Evolutionary conservation across 2,113 vertebrate genomes (phyloP).

Genomic region (Proterorhinus semilunaris): DNA sequence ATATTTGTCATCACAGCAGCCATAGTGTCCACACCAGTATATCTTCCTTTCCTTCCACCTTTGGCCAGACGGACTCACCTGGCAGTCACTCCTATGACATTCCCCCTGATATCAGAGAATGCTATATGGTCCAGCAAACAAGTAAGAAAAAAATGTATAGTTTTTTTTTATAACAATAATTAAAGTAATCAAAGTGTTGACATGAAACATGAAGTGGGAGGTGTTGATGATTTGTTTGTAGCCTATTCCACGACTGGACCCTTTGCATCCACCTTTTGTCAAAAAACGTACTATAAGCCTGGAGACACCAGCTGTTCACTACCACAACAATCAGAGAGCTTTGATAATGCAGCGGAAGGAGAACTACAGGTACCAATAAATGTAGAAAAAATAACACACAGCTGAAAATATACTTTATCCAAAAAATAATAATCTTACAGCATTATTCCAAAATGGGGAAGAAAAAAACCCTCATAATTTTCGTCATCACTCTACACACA

Average conservation of each 20-base stretch:
- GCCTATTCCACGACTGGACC: constrained; percentile 67
- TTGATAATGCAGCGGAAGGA: constrained; percentile 71
- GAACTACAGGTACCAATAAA: constrained; percentile 52
- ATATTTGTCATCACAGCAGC: constrained; percentile 44
- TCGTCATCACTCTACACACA: no score
- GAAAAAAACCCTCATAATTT: no score
- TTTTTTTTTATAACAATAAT: not conserved
- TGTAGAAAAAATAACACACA: no score
- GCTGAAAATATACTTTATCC: no score
- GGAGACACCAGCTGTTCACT: constrained; percentile 70
- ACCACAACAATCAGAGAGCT: constrained; percentile 74
- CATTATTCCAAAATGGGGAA: no score
- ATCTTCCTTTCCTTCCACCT: constrained; percentile 12
- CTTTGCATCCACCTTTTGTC: constrained; percentile 67
- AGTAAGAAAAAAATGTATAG: constrained; percentile 42
- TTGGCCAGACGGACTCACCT: constrained; percentile 32
- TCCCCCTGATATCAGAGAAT: constrained; percentile 61
- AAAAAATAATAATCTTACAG: no score
- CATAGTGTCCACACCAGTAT: constrained; percentile 56
- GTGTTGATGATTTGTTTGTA: constrained; percentile 16
- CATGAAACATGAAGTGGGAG: not conserved
- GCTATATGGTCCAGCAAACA: constrained; percentile 45
- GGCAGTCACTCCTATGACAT: constrained; percentile 39
- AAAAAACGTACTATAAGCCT: constrained; percentile 67
- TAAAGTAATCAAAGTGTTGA: not conserved